phyloP scores from a whole-genome alignment of 2,113 vertebrate genomes.

The Motacilla alba region DNA sequence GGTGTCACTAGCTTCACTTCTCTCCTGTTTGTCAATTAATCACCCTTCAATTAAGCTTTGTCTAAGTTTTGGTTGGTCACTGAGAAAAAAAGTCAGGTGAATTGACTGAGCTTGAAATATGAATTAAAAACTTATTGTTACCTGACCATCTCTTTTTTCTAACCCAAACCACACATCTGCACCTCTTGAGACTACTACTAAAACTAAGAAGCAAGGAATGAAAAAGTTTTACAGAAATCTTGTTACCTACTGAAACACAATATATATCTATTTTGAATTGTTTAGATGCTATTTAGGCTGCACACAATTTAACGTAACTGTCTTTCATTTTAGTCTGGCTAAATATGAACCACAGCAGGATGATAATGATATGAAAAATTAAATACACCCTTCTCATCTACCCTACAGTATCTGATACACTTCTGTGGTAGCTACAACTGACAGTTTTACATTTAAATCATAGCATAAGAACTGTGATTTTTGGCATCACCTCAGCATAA shows the following conservation, averaged over 20 bases:
- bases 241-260: not conserved
- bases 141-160: not conserved
- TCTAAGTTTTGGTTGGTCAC: not conserved
- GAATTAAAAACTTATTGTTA: not conserved
- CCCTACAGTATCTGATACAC: not conserved
- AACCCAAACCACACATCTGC: accelerated
- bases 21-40: not conserved
- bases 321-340: not conserved
- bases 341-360: not conserved
- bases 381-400: not conserved
- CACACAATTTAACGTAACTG: not conserved
- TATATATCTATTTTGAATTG: not conserved
- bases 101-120: not conserved
- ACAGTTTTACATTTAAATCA: not conserved
- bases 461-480: not conserved
- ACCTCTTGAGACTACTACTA: not conserved
- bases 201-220: not conserved
- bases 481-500: not conserved
- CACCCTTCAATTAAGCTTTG: not conserved
- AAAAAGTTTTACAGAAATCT: not conserved
- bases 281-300: not conserved
- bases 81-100: not conserved
- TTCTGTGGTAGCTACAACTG: not conserved
- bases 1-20: not conserved
- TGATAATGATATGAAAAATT: not conserved